Evolutionary conservation across 2,888 invertebrate genomes (phyloP), one percentile per base, ranked within the genome.

Genomic region (Dryococelus australis): DNA sequence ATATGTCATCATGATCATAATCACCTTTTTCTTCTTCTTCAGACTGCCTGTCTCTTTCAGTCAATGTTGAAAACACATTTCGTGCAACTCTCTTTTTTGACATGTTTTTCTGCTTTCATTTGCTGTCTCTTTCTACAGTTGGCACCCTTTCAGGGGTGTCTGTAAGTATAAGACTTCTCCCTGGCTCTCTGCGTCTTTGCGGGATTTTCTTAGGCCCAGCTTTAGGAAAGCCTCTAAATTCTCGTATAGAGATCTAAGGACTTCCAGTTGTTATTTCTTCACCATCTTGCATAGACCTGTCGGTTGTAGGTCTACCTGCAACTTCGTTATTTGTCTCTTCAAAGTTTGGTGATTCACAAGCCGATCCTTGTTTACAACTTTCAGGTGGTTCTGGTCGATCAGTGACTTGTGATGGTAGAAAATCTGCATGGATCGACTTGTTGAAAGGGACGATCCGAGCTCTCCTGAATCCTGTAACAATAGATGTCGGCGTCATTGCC

Each of bases 201-300:
- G 65, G 65, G 16, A 12, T 65, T 65, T 65, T 65, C 65, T 65
- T 65, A 20, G 65, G 65, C 5, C 65, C 65, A 16, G 65, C 65
- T 65, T 65, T 65, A 65, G 65, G 65, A 65, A 65, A 65, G 65
- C 65, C 65, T 65, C 65, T 65, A 65, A n/a, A 65, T 65, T 65
- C 65, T 65, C 65, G 65, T 65, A 16, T 8, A 9, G 65, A 65
- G 65, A 65, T 65, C 8, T 65, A 65, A 65, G 65, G 10, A 20
- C 65, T 9, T 24, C 65, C 24, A 6, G 65, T 65, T 65, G n/a
- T n/a, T 65, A 65, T 65, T 65, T 65, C 65, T 65, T 65, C 65
- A 65, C 5, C 65, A 65, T 65, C 65, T 65, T 65, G 13, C 16
- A 65, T 65, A 65, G 65, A 65, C 65, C 65, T 65, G 65, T 12